A percentile compares a stretch with the other conserved stretches of the same genome.
phyloP scores from a whole-genome alignment of 2,888 invertebrate species.

The Tridacna crocea region DNA sequence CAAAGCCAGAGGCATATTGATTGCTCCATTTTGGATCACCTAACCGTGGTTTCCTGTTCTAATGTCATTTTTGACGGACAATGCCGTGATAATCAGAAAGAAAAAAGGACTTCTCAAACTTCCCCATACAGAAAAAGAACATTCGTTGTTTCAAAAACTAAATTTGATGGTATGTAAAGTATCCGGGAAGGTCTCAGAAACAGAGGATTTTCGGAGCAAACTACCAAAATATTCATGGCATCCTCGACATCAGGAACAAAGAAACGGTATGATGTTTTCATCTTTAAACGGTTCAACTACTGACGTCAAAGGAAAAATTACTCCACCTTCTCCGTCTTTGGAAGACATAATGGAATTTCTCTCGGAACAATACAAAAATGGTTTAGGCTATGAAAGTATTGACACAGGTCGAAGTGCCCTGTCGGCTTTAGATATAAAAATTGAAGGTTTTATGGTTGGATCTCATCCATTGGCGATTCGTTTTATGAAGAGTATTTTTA shows the following conservation, averaged over 20 bases:
- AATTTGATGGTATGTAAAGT: slow-evolving; percentile 36
- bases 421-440: slow-evolving; percentile 20
- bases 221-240: slow-evolving; percentile 40
- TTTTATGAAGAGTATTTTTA: slow-evolving; percentile 24
- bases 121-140: neutral
- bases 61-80: slow-evolving; percentile 23
- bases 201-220: slow-evolving; percentile 31
- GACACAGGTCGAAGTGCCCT: slow-evolving; percentile 7
- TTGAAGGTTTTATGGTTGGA: slow-evolving; percentile 29
- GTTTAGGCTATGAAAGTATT: neutral
- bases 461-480: slow-evolving; percentile 22
- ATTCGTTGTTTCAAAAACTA: slow-evolving; percentile 36
- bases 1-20: no score
- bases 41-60: slow-evolving; percentile 4
- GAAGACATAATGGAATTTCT: no score
- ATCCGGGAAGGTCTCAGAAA: slow-evolving; percentile 33
- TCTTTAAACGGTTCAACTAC: slow-evolving; percentile 32
- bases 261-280: slow-evolving; percentile 42
- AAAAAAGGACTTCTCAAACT: no score
- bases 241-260: slow-evolving; percentile 52
- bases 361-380: neutral
- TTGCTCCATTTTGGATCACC: slow-evolving; percentile 17
- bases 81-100: slow-evolving; percentile 19
- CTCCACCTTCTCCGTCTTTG: no score
- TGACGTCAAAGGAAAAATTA: slow-evolving; percentile 20